Evolutionary conservation across 1,140 invertebrate genomes (phyloP), one percentile per base, ranked within the genome.

Genomic region (Phocides pigmalion): DNA sequence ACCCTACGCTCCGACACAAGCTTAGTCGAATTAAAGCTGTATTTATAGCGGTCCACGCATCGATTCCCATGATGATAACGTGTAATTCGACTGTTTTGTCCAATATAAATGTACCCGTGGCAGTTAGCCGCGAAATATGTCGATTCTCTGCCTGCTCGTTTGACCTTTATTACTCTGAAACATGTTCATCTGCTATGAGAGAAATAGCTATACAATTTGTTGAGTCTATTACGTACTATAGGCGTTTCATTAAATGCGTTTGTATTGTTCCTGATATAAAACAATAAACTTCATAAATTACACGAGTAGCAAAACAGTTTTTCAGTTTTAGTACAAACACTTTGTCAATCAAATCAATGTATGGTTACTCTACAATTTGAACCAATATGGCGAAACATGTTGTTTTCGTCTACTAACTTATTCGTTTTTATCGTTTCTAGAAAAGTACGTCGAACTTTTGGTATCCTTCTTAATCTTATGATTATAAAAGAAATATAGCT

Each of bases 11-110:
- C 51, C 50, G 25, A 68, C 50, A 62, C 54, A 19, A 58, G 70
- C 69, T 71, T 73, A 69, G 74, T 47, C 64, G 68, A 80, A 77
- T 80, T 77, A 76, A 75, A 75, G 64, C 63, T 61, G 64, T 77
- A 79, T 79, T 82, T 79, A 79, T 73, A 67, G 69, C 69, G 66
- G 68, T 76, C 68, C 72, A 75, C 69, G 72, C 70, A 74, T 72
- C 68, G 71, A 78, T 78, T 81, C 76, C 78, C 75, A 71, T 76
- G 76, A 68, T 68, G 68, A 78, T 80, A 73, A 66, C 75, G 50
- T 74, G 73, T 70, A 69, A 75, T 75, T 75, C 66, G 63, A 69
- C 64, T 67, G 71, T 79, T 76, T 76, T 66, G 66, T 61, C 53
- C 70, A 66, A 70, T 72, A 64, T 54, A 66, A 72, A 64, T 73